These are phyloP conservation scores for Leptonema lineaticorne DNA, from an alignment of 1,140 invertebrate genomes.

Conservation along the genomic window DNA sequence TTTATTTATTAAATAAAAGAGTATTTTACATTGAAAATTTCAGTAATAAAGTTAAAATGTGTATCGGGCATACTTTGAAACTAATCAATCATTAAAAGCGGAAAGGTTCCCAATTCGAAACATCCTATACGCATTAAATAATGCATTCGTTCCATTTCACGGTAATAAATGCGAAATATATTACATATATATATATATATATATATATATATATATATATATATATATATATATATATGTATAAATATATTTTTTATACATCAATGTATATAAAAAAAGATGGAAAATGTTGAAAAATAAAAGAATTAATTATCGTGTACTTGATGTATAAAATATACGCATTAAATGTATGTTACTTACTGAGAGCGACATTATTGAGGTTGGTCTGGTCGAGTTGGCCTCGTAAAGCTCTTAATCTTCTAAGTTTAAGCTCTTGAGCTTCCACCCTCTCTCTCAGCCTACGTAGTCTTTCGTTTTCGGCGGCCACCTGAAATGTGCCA, in stretches of 20 bases:
- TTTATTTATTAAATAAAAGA: no score
- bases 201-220: neutral
- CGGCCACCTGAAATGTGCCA: constrained; percentile 61
- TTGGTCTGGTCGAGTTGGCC: constrained; percentile 92
- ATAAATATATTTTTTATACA: neutral
- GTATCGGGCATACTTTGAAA: neutral
- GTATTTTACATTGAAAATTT: no score
- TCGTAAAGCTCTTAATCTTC: constrained; percentile 82
- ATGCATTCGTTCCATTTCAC: neutral
- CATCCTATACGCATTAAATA: neutral
- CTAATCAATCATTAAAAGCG: constrained; percentile 1
- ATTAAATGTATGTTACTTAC: constrained; percentile 78
- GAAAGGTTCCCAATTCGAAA: neutral
- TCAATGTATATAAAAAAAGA: neutral
- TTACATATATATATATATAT: neutral
- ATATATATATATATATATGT: neutral
- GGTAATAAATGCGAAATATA: no score
- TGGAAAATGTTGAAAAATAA: neutral
- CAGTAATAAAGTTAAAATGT: no score
- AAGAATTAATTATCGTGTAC: no score
- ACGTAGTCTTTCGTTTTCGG: constrained; percentile 84
- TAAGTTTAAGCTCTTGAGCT: constrained; percentile 89
- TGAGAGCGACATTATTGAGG: constrained; percentile 85
- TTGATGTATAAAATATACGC: no score
- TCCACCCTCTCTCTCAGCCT: constrained; percentile 88